Percentiles rank a stretch among this genome's conserved stretches.
These are phyloP conservation scores for Romanogobio albipinnatus DNA, from an alignment of 2,113 vertebrate species.

Conservation along the genomic window DNA sequence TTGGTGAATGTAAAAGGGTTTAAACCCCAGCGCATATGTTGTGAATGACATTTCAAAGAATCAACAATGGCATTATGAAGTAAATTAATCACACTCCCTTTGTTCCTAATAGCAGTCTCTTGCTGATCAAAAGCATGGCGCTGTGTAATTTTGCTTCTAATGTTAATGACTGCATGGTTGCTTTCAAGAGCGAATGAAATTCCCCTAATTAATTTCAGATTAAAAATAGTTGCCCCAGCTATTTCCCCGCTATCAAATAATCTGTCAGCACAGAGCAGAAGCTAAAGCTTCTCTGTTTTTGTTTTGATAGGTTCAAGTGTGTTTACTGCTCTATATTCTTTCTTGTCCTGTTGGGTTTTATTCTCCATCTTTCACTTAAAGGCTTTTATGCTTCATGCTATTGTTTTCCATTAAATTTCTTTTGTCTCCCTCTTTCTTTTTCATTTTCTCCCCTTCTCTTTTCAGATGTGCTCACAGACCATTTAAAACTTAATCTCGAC, in stretches of 20 bases:
- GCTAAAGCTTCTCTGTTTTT: slow-evolving; percentile 1
- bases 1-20: neutral
- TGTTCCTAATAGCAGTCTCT: slow-evolving; percentile 53
- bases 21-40: neutral
- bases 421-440: slow-evolving; percentile 40
- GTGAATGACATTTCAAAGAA: slow-evolving; percentile 42
- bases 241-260: slow-evolving; percentile 33
- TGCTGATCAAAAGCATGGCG: slow-evolving; percentile 45
- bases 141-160: slow-evolving; percentile 48
- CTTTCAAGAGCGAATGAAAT: slow-evolving; percentile 48
- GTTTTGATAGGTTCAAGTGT: neutral
- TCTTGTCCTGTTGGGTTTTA: slow-evolving; percentile 20
- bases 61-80: slow-evolving; percentile 31
- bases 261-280: slow-evolving; percentile 15
- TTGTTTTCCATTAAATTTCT: slow-evolving; percentile 30
- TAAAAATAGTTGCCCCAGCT: slow-evolving; percentile 43
- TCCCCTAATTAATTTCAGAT: slow-evolving; percentile 56
- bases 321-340: neutral
- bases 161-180: slow-evolving; percentile 53
- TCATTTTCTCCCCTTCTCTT: slow-evolving; percentile 46
- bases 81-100: slow-evolving; percentile 42
- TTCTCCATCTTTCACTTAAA: slow-evolving; percentile 14
- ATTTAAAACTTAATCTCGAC: slow-evolving; percentile 33
- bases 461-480: slow-evolving; percentile 33
- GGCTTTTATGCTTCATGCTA: slow-evolving; percentile 26